Conservation (phyloP, 1,140 invertebrate species). For the Trichonephila inaurata region DNA sequence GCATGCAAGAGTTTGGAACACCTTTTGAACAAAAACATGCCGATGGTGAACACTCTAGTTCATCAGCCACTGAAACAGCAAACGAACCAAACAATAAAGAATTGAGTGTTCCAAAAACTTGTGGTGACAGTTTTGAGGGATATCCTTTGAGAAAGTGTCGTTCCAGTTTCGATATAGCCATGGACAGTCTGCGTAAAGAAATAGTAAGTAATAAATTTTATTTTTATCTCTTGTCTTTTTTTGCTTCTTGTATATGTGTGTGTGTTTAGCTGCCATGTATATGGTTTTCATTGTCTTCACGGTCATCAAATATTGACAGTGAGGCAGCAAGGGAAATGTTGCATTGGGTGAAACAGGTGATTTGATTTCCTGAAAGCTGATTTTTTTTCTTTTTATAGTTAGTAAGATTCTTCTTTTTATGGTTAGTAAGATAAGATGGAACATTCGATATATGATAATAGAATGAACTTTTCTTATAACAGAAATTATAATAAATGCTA, state of each 20-base stretch:
- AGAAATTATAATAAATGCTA: no score
- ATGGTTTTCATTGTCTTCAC: background rate
- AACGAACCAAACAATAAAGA: background rate
- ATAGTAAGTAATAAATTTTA: conserved; percentile 65
- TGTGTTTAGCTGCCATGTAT: background rate
- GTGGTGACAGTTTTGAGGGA: conserved; percentile 35
- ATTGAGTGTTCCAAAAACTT: background rate
- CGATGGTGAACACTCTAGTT: background rate
- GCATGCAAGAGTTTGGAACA: background rate
- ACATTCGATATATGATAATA: no score
- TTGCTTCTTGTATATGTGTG: background rate
- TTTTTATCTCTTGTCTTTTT: background rate
- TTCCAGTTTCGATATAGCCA: conserved; percentile 72
- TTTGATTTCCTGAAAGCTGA: background rate
- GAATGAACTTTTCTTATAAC: no score
- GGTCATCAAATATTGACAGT: background rate
- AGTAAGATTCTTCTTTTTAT: no score
- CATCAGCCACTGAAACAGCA: background rate
- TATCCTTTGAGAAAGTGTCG: conserved; percentile 70
- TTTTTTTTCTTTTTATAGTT: background rate
- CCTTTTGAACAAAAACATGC: background rate
- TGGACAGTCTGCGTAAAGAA: conserved; percentile 73
- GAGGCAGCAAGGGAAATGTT: background rate
- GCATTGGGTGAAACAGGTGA: background rate
- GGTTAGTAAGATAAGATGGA: no score